Conservation (phyloP, 1,140 invertebrate species). For the Proctacanthus coquilletti region DNA sequence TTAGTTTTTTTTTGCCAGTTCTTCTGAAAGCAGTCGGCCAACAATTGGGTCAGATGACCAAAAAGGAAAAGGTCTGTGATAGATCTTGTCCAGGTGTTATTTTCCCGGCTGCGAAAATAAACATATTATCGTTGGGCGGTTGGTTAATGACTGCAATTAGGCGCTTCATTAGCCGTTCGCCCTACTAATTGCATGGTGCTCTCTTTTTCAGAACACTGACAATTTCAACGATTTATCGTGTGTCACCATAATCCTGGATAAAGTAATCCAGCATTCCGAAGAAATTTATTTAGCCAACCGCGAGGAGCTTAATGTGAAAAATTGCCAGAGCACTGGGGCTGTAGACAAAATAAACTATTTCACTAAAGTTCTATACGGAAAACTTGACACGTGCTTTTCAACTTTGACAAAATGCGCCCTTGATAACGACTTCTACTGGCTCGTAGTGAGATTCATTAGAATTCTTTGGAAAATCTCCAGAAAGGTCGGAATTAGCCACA, state of each 20-base stretch:
- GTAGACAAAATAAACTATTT: constrained; percentile 30
- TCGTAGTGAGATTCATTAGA: constrained; percentile 21
- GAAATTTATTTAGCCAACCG: constrained; percentile 32
- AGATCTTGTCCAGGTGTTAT: too few relatives aligned
- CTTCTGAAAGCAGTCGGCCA: too few relatives aligned
- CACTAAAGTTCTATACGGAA: constrained; percentile 26
- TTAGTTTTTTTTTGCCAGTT: too few relatives aligned
- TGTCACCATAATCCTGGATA: constrained; percentile 25
- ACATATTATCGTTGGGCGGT: too few relatives aligned
- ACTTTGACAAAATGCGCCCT: constrained; percentile 8
- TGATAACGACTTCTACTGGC: constrained; percentile 13
- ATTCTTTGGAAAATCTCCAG: too few relatives aligned
- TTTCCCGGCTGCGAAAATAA: too few relatives aligned
- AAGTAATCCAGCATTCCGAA: constrained; percentile 29
- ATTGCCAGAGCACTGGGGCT: constrained; percentile 14
- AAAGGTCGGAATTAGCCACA: too few relatives aligned
- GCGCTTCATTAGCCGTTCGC: too few relatives aligned
- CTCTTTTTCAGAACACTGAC: constrained; percentile 23
- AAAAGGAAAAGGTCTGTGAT: too few relatives aligned
- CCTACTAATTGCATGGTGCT: too few relatives aligned
- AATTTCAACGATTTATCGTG: constrained; percentile 29
- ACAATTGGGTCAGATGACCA: too few relatives aligned
- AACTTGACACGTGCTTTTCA: constrained; percentile 17
- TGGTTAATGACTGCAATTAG: too few relatives aligned
- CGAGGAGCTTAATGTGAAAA: constrained; percentile 31